These are phyloP conservation scores for Drosophila tsacasi DNA, from an alignment of 1,140 invertebrate species.

Conservation along the genomic window DNA sequence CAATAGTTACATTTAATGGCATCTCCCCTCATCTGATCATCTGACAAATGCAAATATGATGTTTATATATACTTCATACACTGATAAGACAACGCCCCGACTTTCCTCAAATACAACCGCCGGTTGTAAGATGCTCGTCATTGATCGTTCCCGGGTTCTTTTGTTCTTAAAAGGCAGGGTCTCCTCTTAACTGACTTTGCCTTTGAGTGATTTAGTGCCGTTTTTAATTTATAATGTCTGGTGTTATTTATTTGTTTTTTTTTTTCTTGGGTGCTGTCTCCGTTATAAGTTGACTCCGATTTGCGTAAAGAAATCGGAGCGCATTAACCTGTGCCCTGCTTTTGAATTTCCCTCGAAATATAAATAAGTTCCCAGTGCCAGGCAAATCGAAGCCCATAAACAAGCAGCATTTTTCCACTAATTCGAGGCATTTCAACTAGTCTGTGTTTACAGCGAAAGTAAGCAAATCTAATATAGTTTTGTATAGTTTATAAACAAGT, in stretches of 20 bases:
- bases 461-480: background rate
- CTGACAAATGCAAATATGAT: slow-evolving; percentile 35
- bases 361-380: background rate
- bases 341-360: slow-evolving; percentile 3
- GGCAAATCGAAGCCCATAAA: background rate
- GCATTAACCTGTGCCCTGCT: slow-evolving; percentile 23
- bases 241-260: background rate
- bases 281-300: slow-evolving; percentile 9
- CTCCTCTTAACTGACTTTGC: slow-evolving; percentile 4
- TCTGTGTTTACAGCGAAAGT: background rate
- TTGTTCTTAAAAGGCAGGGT: background rate
- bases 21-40: slow-evolving; percentile 9
- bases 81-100: slow-evolving; percentile 37
- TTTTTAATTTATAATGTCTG: slow-evolving; percentile 33
- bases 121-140: slow-evolving; percentile 24
- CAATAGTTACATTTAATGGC: slow-evolving; percentile 29
- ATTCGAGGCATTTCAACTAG: background rate
- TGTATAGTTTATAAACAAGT: slow-evolving; percentile 1
- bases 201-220: slow-evolving; percentile 40
- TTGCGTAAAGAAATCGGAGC: slow-evolving; percentile 38
- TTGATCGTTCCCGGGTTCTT: slow-evolving; percentile 20
- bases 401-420: background rate
- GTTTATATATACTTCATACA: background rate
- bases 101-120: slow-evolving; percentile 30
- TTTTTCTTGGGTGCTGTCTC: background rate